Evolutionary conservation across 2,888 invertebrate species (phyloP).

Genomic region (Neocrepidodera transversa): DNA sequence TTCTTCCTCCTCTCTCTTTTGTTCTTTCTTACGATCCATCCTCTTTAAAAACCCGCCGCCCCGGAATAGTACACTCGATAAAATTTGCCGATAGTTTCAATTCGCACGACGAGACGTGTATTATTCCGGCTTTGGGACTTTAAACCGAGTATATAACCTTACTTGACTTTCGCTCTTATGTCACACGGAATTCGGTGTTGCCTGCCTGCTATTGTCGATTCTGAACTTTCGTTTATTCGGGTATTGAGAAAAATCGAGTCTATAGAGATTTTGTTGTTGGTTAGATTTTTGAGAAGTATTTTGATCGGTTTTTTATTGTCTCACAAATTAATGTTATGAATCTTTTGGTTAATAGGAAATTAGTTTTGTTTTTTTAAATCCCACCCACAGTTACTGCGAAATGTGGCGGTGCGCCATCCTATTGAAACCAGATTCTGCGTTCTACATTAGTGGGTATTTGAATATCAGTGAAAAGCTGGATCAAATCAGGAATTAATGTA

Average conservation of each 20-base stretch:
- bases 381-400: no score
- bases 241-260: slow-evolving; percentile 11
- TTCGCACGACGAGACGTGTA: slow-evolving; percentile 35
- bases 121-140: slow-evolving; percentile 28
- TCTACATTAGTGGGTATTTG: no score
- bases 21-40: slow-evolving; percentile 41
- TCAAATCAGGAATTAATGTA: no score
- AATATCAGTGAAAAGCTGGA: no score
- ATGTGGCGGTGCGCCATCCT: no score
- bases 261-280: no score
- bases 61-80: slow-evolving; percentile 34
- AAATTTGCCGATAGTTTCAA: slow-evolving; percentile 37
- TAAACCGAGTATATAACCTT: slow-evolving; percentile 35
- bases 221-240: slow-evolving; percentile 3
- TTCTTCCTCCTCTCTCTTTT: neutral
- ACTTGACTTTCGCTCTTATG: slow-evolving; percentile 18
- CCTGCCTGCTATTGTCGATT: slow-evolving; percentile 6
- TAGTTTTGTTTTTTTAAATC: no score
- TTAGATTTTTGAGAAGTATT: no score
- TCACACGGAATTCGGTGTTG: slow-evolving; percentile 16
- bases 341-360: no score
- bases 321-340: no score
- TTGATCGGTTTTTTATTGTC: no score
- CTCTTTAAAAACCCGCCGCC: slow-evolving; percentile 42
- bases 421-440: no score